Evolutionary conservation across 2,797 vertebrate genomes (phyloP), one percentile per base, ranked within the genome.

Genomic region (Acanthornis magna): DNA sequence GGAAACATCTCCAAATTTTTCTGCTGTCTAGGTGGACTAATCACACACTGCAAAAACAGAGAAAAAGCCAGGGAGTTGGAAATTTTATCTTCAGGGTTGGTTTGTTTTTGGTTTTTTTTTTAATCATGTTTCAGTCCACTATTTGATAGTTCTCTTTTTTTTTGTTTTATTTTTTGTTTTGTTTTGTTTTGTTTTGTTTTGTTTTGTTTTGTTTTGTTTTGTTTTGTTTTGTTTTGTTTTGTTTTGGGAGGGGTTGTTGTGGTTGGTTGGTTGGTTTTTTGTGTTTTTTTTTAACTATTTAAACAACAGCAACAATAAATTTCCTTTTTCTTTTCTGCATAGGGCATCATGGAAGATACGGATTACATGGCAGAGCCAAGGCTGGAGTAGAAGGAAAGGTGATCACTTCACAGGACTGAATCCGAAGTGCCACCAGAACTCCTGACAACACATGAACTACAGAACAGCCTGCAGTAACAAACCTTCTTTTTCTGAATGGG

Each of bases 41-140:
- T 95, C 93, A 97, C 97, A 97, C 81, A 57, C 89, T 97, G 87
- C 83, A 96, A 97, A 98, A 96, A 92, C 82, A 97, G 96, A 97
- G 96, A 96, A 92, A 96, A 95, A 88, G 68, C 16, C 85, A 88
- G 60, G 73, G 50, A 91, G 78, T 5, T 74, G 54, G 77, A 84
- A 95, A 74, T 38, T 30, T 5, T 75, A 50, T 86, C 67, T 86
- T 88, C 60, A 25, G 53, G 9, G 4, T 27, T 60, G 5, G 20
- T 43, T 20, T 11, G 3, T 47, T 0, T 67, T 43, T 20, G 5
- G 3, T 47, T 0, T 67, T 38, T 76, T 66, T 71, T 19, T 1
- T 0, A 71, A 78, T 75, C 20, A 16, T 61, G 6, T 77, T 94
- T 94, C 66, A 57, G 25, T 74, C 40, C 42, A 20, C 13, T 72